A percentile compares a stretch with the other conserved stretches of the same genome.
Conservation (phyloP, 35 echinoderm and acorn worm genomes). For the Ptychodera flava region DNA sequence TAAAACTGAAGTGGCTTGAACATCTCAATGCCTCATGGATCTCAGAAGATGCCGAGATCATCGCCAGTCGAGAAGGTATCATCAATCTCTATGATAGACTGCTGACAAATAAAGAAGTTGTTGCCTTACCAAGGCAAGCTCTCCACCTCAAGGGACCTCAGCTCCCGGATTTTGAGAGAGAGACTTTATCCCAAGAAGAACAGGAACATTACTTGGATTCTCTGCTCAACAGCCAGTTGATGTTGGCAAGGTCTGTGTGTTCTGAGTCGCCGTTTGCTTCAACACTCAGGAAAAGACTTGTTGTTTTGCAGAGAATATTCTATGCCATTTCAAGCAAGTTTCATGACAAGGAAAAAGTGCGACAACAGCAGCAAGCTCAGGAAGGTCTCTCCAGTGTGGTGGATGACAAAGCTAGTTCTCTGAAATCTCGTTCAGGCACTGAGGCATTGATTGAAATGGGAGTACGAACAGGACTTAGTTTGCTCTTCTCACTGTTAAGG, state of each 20-base stretch:
- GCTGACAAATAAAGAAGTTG: slow-evolving; percentile 91
- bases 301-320: slow-evolving; percentile 68
- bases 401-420: slow-evolving; percentile 64
- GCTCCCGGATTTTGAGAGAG: slow-evolving; percentile 92
- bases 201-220: slow-evolving; percentile 83
- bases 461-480: slow-evolving; percentile 84
- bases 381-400: slow-evolving; percentile 57
- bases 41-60: slow-evolving; percentile 73
- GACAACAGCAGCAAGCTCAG: slow-evolving; percentile 80
- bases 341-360: slow-evolving; percentile 95
- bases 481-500: slow-evolving; percentile 84
- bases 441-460: slow-evolving; percentile 99
- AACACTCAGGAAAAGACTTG: slow-evolving; percentile 66
- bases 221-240: slow-evolving; percentile 65
- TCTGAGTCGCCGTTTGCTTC: slow-evolving; percentile 82
- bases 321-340: slow-evolving; percentile 94
- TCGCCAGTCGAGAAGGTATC: slow-evolving; percentile 81
- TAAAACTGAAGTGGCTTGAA: slow-evolving; percentile 98
- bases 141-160: slow-evolving; percentile 85
- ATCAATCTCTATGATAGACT: slow-evolving; percentile 74
- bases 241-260: slow-evolving; percentile 75
- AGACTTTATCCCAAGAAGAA: slow-evolving; percentile 72
- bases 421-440: slow-evolving; percentile 77
- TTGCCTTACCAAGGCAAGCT: slow-evolving; percentile 62
- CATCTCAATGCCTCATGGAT: slow-evolving; percentile 96